Evolutionary conservation across 2,888 invertebrate species (phyloP), one percentile per base, ranked within the genome.

Genomic region (Keiferia lycopersicella): DNA sequence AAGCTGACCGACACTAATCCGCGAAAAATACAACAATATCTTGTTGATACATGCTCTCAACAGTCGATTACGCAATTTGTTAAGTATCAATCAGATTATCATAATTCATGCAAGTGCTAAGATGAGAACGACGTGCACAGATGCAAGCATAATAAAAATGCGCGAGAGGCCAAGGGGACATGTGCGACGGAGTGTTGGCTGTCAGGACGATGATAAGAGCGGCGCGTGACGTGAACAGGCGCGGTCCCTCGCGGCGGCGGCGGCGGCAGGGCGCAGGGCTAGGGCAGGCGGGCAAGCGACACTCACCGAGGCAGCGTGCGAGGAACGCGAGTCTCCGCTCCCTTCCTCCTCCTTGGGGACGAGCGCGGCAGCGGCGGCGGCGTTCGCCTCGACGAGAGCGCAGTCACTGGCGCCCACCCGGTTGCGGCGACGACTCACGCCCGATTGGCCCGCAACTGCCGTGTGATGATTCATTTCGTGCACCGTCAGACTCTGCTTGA

Each of bases 401-500:
- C 92, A 90, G 81, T 95, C 96, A 84, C 94, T 94, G 78, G 94
- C 94, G 67, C 96, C 96, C 76, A 96, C 95, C 81, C 95, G 95
- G 84, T 95, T 95, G 74, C 95, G 93, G 62, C 96, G 93, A 30
- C 94, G 89, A 69, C 88, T 86, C 69, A 80, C 76, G 67, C 88
- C 88, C 73, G 93, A 91, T 80, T 95, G 95, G 53, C 96, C 96
- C 71, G 95, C 95, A 14, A 96, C 95, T 68, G 96, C 96, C 76
- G 95, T 95, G 88, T 97, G 97, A 83, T 97, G 97, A 91, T 97
- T 97, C 93, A 97, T 96, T 86, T 97, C 96, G 86, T 97, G 97
- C 67, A 97, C 97, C 16, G 97, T 97, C 79, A 98, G 89, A 82
- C 97, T 97, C 83, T 98, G 97, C 82, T 97, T 96, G 82, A 97